Base-by-base conservation (phyloP, 1,140 invertebrate genomes). In the Paracyclopina nana region DNA sequence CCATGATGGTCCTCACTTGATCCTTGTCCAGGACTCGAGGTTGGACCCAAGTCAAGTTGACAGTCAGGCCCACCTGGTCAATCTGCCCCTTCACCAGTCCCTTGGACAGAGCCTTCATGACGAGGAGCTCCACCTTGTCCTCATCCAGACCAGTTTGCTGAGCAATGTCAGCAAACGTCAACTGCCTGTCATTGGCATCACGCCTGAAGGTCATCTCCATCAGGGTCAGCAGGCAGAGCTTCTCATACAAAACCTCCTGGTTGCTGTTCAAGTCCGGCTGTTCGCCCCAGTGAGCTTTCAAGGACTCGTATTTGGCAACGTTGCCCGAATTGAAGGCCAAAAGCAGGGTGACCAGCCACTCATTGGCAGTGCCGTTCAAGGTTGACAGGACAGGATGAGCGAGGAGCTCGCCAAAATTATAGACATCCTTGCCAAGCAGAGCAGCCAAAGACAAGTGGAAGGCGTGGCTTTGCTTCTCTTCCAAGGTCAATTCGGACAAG, bases 31-130 rank as follows among this genome's bases (percentile, higher is more conserved):
- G 66, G 6, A 94, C 88, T 56, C 90, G 70, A 1, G 88, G 88
- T 63, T 92, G 87, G 16, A 94, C 80, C 85, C 84, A 90, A 18
- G 76, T 80, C 70, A 88, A 78, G 61, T 81, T 76, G 5, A 87
- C 79, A 52, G 72, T 78, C 50, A 70, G 65, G 14, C 77, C 74
- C 2, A 96, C 87, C 68, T 97, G 86, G 70, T 98, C 91, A 57
- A 98, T 97, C 42, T 79, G 79, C 12, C 94, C 94, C 54, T 79
- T 77, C 2, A 99, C 83, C 0, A 99, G 71, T 40, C 82, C 84
- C 57, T 95, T 77, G n/a, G 88, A 84, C 24, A 98, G 63, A 0
- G 94, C 94, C 67, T 95, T 94, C 94, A 98, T 99, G 1, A 97
- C 84, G 9, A 97, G 69, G 52, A 94, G 68, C 63, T 98, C 94